Conservation (phyloP, 2,113 vertebrate genomes). For the Cynopterus brachyotis region DNA sequence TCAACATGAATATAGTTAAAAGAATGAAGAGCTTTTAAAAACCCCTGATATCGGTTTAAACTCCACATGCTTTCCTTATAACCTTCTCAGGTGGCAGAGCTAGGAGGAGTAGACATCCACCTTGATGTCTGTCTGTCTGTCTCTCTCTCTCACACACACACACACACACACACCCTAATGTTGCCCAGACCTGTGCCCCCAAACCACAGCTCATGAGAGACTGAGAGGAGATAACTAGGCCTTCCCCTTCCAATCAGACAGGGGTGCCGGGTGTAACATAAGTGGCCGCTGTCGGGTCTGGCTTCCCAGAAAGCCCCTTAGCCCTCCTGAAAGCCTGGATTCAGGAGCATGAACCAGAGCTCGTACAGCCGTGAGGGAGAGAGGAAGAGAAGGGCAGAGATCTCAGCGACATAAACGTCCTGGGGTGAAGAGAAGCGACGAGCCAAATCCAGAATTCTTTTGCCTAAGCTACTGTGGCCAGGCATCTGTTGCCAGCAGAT, state of each 20-base stretch:
- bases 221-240: not conserved
- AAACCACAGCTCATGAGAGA: not conserved
- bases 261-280: not conserved
- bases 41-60: not conserved
- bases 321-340: not conserved
- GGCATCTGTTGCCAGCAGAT: not conserved
- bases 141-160: too few relatives aligned
- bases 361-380: not conserved
- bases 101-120: not conserved
- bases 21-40: not conserved
- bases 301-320: not conserved
- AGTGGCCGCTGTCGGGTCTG: not conserved
- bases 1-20: conserved; percentile 19
- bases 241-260: not conserved
- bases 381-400: not conserved
- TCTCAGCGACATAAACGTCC: not conserved
- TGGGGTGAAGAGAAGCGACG: not conserved
- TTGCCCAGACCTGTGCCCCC: not conserved
- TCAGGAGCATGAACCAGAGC: not conserved
- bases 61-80: not conserved
- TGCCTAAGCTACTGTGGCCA: not conserved
- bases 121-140: not conserved
- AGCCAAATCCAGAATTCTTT: not conserved
- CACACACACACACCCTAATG: not conserved
- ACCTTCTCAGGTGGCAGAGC: not conserved